A percentile compares a stretch with the other conserved stretches of the same genome.
Conservation (phyloP, 2,888 invertebrate species). For the Metopia argyrocephala region DNA sequence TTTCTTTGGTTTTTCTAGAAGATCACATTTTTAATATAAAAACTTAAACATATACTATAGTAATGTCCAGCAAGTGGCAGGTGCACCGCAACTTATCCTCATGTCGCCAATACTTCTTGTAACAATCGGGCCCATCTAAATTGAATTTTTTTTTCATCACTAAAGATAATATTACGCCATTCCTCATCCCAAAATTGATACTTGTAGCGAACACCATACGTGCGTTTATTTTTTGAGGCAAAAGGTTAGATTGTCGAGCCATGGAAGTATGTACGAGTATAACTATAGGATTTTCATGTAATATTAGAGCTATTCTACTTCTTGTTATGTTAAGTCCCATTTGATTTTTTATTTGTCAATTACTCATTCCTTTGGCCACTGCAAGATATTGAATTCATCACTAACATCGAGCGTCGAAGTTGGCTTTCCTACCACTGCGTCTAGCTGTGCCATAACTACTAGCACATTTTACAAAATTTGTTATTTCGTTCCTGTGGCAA, state of each 20-base stretch:
- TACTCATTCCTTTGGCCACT: neutral
- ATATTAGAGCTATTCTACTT: conserved; percentile 1
- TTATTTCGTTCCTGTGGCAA: too few species aligned
- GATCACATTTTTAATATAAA: too few species aligned
- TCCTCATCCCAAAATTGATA: neutral
- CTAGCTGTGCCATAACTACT: too few species aligned
- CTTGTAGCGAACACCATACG: too few species aligned
- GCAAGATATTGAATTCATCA: too few species aligned
- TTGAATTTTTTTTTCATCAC: neutral
- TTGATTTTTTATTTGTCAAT: neutral
- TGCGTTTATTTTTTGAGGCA: neutral
- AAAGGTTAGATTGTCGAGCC: neutral
- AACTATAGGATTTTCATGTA: conserved; percentile 8
- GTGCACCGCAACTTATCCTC: neutral
- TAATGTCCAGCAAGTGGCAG: neutral
- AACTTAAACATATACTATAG: too few species aligned
- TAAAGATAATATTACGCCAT: neutral
- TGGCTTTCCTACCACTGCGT: too few species aligned
- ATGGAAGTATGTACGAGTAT: conserved; percentile 4
- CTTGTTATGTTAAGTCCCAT: conserved; percentile 10
- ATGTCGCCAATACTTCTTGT: conserved; percentile 5
- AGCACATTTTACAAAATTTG: too few species aligned
- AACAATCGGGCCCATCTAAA: conserved; percentile 1
- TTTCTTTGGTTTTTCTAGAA: too few species aligned
- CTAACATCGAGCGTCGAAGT: too few species aligned